These are phyloP conservation scores for Pseudorectes ferrugineus DNA, from an alignment of 2,113 vertebrate genomes.

Conservation along the genomic window DNA sequence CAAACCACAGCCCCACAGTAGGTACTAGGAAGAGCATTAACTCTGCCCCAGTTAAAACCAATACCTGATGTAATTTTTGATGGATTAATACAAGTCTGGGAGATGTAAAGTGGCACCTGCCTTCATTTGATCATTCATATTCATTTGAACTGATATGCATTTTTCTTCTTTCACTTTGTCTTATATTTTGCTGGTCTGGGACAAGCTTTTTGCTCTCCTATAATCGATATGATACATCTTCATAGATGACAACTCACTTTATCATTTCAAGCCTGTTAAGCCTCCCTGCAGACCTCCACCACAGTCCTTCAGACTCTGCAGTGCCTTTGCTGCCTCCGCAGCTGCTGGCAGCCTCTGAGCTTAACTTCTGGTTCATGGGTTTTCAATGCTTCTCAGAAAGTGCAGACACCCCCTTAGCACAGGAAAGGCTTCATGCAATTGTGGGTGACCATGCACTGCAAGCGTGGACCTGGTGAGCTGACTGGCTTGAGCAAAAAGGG, in stretches of 20 bases:
- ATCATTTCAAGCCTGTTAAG: conserved; percentile 1
- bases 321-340: background rate
- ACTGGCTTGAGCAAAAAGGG: background rate
- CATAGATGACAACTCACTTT: background rate
- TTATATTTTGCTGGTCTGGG: background rate
- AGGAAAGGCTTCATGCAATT: rapidly evolving
- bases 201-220: background rate
- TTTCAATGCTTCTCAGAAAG: background rate
- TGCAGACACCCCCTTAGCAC: background rate
- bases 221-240: background rate
- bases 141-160: background rate
- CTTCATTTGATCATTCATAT: background rate
- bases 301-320: background rate
- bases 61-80: background rate
- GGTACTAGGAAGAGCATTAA: background rate
- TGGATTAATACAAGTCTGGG: background rate
- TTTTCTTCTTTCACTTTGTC: background rate
- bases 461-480: background rate
- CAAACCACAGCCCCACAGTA: background rate
- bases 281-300: background rate
- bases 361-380: background rate
- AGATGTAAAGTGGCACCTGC: background rate
- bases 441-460: background rate
- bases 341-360: background rate
- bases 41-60: background rate